Conservation (phyloP, 2,888 invertebrate genomes). For the Spicauda simplicius region DNA sequence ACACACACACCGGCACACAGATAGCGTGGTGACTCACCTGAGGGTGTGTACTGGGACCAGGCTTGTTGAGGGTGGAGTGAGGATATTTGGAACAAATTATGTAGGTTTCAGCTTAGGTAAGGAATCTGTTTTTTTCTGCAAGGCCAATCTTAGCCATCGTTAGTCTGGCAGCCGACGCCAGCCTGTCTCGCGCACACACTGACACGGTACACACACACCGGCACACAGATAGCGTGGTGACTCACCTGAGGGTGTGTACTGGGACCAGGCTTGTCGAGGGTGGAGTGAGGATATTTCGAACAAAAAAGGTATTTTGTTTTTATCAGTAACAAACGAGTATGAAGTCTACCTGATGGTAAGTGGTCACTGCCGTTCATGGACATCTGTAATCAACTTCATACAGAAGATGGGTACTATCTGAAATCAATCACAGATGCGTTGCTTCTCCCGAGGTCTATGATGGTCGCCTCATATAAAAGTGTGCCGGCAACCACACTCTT, state of each 20-base stretch:
- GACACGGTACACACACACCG: conserved; percentile 43
- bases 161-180: conserved; percentile 59
- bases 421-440: too few relatives aligned
- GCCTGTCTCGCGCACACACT: conserved; percentile 64
- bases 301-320: too few relatives aligned
- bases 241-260: conserved; percentile 73
- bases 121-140: too few relatives aligned
- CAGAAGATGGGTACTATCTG: too few relatives aligned
- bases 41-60: conserved; percentile 61
- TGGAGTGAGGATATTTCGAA: conserved; percentile 27
- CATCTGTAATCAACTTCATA: too few relatives aligned
- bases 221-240: conserved; percentile 62
- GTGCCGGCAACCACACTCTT: too few relatives aligned
- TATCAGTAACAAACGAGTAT: too few relatives aligned
- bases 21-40: conserved; percentile 75
- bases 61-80: conserved; percentile 42
- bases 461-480: too few relatives aligned
- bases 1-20: conserved; percentile 50
- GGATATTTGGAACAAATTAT: neutral
- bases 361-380: too few relatives aligned
- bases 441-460: too few relatives aligned
- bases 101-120: too few relatives aligned
- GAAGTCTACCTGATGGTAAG: too few relatives aligned
- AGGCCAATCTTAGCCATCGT: conserved; percentile 15
- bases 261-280: conserved; percentile 53